phyloP scores from a whole-genome alignment of 2,888 invertebrate species.

The Lasioglossum vierecki region DNA sequence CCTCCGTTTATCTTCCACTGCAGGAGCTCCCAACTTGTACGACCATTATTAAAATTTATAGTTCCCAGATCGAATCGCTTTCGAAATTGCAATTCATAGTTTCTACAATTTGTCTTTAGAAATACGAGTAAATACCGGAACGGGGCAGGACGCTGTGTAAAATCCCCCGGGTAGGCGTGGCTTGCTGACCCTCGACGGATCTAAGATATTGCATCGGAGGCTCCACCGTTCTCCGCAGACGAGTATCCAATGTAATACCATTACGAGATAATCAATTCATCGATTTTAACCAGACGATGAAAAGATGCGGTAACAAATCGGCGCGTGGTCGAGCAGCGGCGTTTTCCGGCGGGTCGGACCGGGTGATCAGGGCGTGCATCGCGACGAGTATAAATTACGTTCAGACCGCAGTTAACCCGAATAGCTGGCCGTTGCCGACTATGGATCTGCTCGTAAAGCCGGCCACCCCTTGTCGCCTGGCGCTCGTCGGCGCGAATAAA shows the following conservation, averaged over 20 bases:
- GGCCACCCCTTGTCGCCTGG: conserved; percentile 6
- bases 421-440: conserved; percentile 47
- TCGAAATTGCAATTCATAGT: not conserved
- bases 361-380: conserved; percentile 42
- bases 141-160: not conserved
- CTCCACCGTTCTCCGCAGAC: not conserved
- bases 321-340: not conserved
- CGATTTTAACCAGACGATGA: not conserved
- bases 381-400: conserved; percentile 68
- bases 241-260: not conserved
- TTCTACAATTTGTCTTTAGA: not conserved
- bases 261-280: not conserved
- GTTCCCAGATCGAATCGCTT: not conserved
- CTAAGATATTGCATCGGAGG: not conserved
- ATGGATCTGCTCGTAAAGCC: conserved; percentile 51
- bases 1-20: not conserved
- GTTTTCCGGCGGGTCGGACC: conserved; percentile 21
- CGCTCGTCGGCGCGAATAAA: conserved; percentile 45
- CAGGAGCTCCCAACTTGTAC: not conserved
- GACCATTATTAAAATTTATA: not conserved
- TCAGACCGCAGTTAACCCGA: conserved; percentile 69
- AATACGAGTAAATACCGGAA: not conserved
- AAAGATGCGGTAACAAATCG: conserved; percentile 10
- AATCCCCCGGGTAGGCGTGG: not conserved
- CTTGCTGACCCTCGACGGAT: not conserved